Base-by-base conservation (phyloP, 2,113 vertebrate genomes). In the Bambusicola thoracicus region DNA sequence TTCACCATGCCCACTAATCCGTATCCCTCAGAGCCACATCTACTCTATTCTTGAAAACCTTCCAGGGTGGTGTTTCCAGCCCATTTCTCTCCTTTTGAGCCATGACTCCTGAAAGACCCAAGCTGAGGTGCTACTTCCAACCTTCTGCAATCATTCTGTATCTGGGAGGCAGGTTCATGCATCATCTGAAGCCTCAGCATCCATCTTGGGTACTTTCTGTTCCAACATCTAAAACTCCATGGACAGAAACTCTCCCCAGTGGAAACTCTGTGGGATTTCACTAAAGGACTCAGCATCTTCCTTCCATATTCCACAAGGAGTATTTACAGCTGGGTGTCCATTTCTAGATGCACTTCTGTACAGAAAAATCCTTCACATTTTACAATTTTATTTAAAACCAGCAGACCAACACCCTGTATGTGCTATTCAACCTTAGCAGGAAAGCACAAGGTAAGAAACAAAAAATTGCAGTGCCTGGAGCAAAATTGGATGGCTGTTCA, bases 171-270 rank as follows among this genome's bases (percentile, higher is more conserved):
- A 67, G 27, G 2, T 43, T 18, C 69, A 19, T 13, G 19, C 25
- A 16, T 14, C 10, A 5, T 5, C 2, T 51, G 32, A 63, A 76
- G 9, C 20, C 49, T 85, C 40, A 38, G 8, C 25, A 25, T 44
- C 34, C 29, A 25, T 18, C 38, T 38, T 27, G 38, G 27, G 6
- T 27, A 9, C 24, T 13, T 74, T 65, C 14, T 80, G 21, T 24
- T 81, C 36, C 1, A 1, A 8, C 49, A 70, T 0, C 2, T 38
- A 29, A 72, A 0, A 1, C 19, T 38, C 5, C 25, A 30, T 0
- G 0, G 46, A 32, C 32, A 29, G 34, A 80, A 68, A 46, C 1
- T 8, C 30, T 14, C 16, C 6, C 9, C 13, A 3, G 24, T 18
- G 34, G 34, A 85, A 79, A 69, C 0, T 13, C 2, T 2, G 21